Conservation (phyloP, 2,888 invertebrate genomes). For the Cybosia mesomella region DNA sequence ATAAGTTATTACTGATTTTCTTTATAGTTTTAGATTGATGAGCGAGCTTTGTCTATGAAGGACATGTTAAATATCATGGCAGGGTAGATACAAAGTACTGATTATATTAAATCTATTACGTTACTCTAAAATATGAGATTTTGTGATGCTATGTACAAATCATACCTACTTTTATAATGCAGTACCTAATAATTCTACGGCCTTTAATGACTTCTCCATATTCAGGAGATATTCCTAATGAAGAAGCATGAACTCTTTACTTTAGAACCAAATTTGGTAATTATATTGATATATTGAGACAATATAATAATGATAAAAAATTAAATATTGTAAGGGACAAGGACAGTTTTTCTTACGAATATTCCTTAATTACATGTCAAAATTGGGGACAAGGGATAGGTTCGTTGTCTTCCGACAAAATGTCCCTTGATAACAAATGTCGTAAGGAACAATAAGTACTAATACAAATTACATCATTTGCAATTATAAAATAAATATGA, state of each 20-base stretch:
- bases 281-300: background rate
- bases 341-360: no score
- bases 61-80: constrained; percentile 35
- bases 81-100: constrained; percentile 46
- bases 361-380: no score
- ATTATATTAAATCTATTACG: constrained; percentile 30
- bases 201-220: constrained; percentile 7
- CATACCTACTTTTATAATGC: constrained; percentile 12
- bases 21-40: constrained; percentile 32
- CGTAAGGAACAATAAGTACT: no score
- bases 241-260: background rate
- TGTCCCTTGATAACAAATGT: no score
- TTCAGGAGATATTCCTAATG: background rate
- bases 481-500: background rate
- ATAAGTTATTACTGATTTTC: constrained; percentile 32
- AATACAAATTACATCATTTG: background rate
- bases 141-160: constrained; percentile 22
- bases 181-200: constrained; percentile 22
- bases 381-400: no score
- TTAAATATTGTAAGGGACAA: no score
- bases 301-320: background rate
- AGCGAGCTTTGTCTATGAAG: constrained; percentile 31
- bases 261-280: background rate
- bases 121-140: constrained; percentile 20
- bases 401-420: no score